Base-by-base conservation (phyloP, 2,888 invertebrate species). In the Orthonychiurus folsomi region DNA sequence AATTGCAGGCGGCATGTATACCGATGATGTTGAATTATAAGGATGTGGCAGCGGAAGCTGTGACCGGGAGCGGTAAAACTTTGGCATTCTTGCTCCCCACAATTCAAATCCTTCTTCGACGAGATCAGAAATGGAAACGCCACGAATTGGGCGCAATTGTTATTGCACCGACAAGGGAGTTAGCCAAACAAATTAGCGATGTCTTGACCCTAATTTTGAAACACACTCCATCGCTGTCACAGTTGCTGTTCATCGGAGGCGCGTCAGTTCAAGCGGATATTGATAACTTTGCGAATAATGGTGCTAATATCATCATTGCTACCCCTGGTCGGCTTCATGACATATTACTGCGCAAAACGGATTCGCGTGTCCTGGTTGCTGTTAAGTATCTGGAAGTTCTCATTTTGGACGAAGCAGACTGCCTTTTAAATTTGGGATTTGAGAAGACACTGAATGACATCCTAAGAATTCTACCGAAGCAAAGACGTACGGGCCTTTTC, bases 21-120 rank as follows among this genome's bases (percentile, higher is more conserved):
- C 94, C 94, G 0, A 80, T 93, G 60, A 80, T 99, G 59, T 77
- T 96, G 60, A 84, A 85, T 9, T 89, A 90, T 73, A 96, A 95
- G 78, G 99, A 99, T 82, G 94, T 99, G 18, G 94, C 93, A 0
- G 97, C 91, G 0, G 96, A 99, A 79, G 97, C 99, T 2, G 93
- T 97, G 0, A 99, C 99, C 1, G 99, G 99, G 2, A 96, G 96
- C 68, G 99, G 99, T 0, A 99, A 99, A 80, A 99, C 97, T 0
- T 78, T 99, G 50, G 94, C 97, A 0, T 99, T 97, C 78, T 79
- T 97, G 15, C 85, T 99, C 53, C 99, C 99, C 0, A 77, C 94
- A 74, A 74, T 99, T 58, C 92, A 97, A 79, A 85, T 93, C 73
- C 78, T 99, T 57, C 79, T 80, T 74, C 56, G 68, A 62, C 80